A percentile compares a stretch with the other conserved stretches of the same genome.
Conservation (phyloP, 1,140 invertebrate species). For the Notospermus geniculatus region DNA sequence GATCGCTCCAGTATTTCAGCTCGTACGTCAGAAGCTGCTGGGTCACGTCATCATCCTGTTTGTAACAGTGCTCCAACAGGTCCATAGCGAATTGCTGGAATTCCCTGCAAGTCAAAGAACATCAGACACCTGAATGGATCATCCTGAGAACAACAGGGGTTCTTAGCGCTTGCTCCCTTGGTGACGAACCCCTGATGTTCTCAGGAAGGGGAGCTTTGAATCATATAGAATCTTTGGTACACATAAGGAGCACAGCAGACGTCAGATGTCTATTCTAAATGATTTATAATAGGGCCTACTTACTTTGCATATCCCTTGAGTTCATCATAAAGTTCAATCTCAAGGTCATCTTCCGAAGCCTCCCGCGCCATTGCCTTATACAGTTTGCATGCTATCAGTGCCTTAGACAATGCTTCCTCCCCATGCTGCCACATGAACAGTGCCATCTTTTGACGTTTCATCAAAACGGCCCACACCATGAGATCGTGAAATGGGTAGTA, state of each 20-base stretch:
- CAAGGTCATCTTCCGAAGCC: conserved; percentile 90
- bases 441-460: conserved; percentile 94
- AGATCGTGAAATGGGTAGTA: conserved; percentile 93
- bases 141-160: too few species aligned
- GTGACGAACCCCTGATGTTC: too few species aligned
- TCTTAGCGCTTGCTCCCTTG: too few species aligned
- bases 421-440: conserved; percentile 96
- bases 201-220: too few species aligned
- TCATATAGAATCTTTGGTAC: too few species aligned
- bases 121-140: too few species aligned
- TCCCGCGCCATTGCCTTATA: conserved; percentile 97
- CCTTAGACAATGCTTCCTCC: conserved; percentile 93
- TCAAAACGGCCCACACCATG: conserved; percentile 94
- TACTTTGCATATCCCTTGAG: conserved; percentile 57
- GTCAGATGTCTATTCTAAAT: not conserved
- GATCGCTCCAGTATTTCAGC: conserved; percentile 94
- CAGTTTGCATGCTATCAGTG: conserved; percentile 86
- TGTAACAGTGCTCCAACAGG: conserved; percentile 91
- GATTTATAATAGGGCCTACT: conserved; percentile 22
- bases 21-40: conserved; percentile 93
- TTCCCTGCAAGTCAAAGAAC: conserved; percentile 56
- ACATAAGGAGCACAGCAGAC: too few species aligned
- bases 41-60: conserved; percentile 92
- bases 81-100: conserved; percentile 71
- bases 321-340: conserved; percentile 94